These are phyloP conservation scores for Pyrocoelia pectoralis DNA, from an alignment of 2,888 invertebrate genomes.

Conservation along the genomic window DNA sequence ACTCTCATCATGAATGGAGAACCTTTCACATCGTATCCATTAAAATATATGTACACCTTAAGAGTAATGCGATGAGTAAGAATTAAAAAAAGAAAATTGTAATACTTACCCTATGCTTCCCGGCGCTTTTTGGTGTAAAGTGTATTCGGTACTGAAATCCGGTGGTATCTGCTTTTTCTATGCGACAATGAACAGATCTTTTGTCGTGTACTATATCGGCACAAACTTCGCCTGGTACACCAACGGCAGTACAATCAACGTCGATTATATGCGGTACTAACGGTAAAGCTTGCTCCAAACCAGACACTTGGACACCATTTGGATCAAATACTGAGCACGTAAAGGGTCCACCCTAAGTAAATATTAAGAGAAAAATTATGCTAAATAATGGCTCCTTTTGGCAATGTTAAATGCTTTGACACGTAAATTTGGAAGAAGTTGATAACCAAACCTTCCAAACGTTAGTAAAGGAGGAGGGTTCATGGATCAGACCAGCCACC, in stretches of 20 bases:
- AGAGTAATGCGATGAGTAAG: slow-evolving; percentile 16
- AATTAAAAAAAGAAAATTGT: neutral
- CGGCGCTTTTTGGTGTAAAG: slow-evolving; percentile 79
- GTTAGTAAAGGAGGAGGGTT: no score
- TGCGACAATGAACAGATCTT: slow-evolving; percentile 82
- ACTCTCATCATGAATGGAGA: slow-evolving; percentile 89
- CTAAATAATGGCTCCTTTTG: no score
- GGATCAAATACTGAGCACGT: slow-evolving; percentile 96
- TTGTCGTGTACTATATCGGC: slow-evolving; percentile 93
- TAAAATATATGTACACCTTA: slow-evolving; percentile 90
- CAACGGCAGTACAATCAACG: slow-evolving; percentile 73
- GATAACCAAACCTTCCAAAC: no score
- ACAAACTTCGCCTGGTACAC: slow-evolving; percentile 86
- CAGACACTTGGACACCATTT: slow-evolving; percentile 83
- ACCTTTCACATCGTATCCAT: slow-evolving; percentile 84
- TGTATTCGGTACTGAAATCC: slow-evolving; percentile 75
- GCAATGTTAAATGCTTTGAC: no score
- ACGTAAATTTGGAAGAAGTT: no score
- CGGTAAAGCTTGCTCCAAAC: slow-evolving; percentile 83
- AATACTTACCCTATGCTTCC: slow-evolving; percentile 75
- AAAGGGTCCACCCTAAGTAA: slow-evolving; percentile 90
- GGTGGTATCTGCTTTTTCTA: slow-evolving; percentile 78
- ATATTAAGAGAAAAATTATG: slow-evolving; percentile 27
- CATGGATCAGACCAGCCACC: no score
- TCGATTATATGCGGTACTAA: slow-evolving; percentile 88